phyloP scores from a whole-genome alignment of 2,797 vertebrate genomes.

The Tenualosa ilisha region DNA sequence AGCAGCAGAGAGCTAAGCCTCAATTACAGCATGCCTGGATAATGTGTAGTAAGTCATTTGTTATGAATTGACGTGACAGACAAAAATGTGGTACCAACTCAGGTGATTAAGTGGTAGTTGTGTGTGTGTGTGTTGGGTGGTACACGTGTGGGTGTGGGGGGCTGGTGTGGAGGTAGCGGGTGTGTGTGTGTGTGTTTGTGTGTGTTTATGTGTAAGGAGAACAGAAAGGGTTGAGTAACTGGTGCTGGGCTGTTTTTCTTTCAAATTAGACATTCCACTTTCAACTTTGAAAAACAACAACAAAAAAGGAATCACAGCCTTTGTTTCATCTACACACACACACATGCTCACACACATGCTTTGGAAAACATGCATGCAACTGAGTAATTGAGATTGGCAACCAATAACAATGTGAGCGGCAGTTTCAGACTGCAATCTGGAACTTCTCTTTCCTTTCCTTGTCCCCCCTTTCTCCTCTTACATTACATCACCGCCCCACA shows the following conservation, averaged over 20 bases:
- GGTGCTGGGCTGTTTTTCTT: neutral
- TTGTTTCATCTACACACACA: neutral
- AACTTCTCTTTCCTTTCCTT: conserved; percentile 5
- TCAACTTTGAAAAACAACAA: conserved; percentile 5
- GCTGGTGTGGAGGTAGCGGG: no score
- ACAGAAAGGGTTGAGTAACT: conserved; percentile 33
- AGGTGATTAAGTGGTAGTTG: conserved; percentile 18
- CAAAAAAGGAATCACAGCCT: neutral
- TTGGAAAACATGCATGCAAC: conserved; percentile 24
- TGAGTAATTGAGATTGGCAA: neutral
- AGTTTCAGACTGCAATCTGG: conserved; percentile 10
- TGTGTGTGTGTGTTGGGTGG: conserved; percentile 20
- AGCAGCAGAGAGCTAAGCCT: conserved; percentile 25
- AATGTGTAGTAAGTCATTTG: conserved; percentile 15
- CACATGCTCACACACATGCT: neutral
- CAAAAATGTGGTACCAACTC: conserved; percentile 22
- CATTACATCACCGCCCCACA: neutral
- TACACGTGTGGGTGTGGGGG: neutral
- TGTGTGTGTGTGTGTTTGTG: neutral
- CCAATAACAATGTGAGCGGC: conserved; percentile 20
- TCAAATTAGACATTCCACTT: neutral
- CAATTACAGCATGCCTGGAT: conserved; percentile 28
- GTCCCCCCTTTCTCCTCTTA: neutral
- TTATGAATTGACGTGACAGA: conserved; percentile 25
- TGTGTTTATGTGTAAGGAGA: conserved; percentile 12